A percentile compares a stretch with the other conserved stretches of the same genome.
phyloP scores from a whole-genome alignment of 23 tunicate genomes.

The Botrylloides violaceus region DNA sequence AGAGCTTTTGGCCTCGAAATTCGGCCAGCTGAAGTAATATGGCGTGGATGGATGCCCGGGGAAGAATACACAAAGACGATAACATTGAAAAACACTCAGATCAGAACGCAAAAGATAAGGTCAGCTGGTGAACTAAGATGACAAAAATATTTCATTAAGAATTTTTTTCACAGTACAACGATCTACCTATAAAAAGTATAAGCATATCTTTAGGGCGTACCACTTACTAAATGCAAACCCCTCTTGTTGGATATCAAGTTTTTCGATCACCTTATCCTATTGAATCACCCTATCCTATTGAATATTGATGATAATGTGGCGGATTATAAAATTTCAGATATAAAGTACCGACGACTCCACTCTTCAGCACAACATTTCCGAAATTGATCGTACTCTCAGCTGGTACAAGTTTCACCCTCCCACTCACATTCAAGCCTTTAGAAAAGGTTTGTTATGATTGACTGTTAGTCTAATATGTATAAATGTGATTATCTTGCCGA shows the following conservation, averaged over 20 bases:
- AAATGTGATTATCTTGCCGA: too few relatives aligned
- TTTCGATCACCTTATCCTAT: too few relatives aligned
- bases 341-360: constrained; percentile 53
- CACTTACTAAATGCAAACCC: too few relatives aligned
- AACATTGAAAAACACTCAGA: constrained; percentile 59
- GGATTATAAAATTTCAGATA: too few relatives aligned
- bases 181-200: too few relatives aligned
- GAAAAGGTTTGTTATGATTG: constrained; percentile 74
- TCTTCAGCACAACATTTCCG: constrained; percentile 68
- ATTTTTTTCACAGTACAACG: too few relatives aligned
- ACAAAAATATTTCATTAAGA: too few relatives aligned
- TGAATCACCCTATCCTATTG: background rate
- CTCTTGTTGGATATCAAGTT: too few relatives aligned
- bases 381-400: constrained; percentile 72
- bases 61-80: constrained; percentile 80
- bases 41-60: constrained; percentile 90
- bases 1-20: constrained; percentile 73
- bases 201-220: too few relatives aligned
- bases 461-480: too few relatives aligned
- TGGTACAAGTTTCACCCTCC: constrained; percentile 80
- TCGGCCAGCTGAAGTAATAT: constrained; percentile 60
- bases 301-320: background rate
- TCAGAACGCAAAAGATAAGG: constrained; percentile 73
- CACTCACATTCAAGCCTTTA: constrained; percentile 80
- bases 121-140: too few relatives aligned